Base-by-base conservation (phyloP, 2,113 vertebrate genomes). In the Gambusia affinis region DNA sequence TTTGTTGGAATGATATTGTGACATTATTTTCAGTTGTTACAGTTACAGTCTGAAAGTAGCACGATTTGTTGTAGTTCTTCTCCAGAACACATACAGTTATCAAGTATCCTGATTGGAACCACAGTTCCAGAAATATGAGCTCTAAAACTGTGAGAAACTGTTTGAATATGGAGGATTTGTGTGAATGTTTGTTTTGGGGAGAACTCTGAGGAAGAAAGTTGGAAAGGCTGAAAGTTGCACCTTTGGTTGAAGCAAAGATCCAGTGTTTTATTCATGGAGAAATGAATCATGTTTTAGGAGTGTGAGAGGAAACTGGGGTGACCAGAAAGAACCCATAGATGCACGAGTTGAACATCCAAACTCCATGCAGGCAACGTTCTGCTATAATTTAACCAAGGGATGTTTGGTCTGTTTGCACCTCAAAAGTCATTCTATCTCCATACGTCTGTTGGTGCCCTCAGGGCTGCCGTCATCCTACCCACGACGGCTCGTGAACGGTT, bases 401-500 rank as follows among this genome's bases (percentile, higher is more conserved):
- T 51, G 66, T 85, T 87, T 85, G 74, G 71, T 61, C 42, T 76
- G 72, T 76, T 78, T 86, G 70, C 30, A 75, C 70, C 39, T 78
- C 33, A 2, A 81, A 42, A 78, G 81, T 83, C 80, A 77, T 70
- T 70, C 66, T 27, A 28, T 76, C 70, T 67, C 8, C 75, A 71
- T 87, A 75, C 71, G 62, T 90, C 65, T 81, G 51, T 73, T 72
- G 64, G 72, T 76, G 64, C 71, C 76, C 70, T 66, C 44, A n/a
- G 72, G 82, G 79, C 78, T 78, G 60, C 70, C 61, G 28, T 75
- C 39, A 47, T 63, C 35, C 71, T 75, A 65, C 77, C 76, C 73
- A 78, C 75, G 81, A 77, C 82, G 84, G 81, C 79, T 88, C 76
- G 42, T 14, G 78, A 73, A 86, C 63, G 73, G 61, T 44, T 85